A percentile compares a stretch with the other conserved stretches of the same genome.
phyloP scores from a whole-genome alignment of 1,140 invertebrate species.

The Vanessa atalanta region DNA sequence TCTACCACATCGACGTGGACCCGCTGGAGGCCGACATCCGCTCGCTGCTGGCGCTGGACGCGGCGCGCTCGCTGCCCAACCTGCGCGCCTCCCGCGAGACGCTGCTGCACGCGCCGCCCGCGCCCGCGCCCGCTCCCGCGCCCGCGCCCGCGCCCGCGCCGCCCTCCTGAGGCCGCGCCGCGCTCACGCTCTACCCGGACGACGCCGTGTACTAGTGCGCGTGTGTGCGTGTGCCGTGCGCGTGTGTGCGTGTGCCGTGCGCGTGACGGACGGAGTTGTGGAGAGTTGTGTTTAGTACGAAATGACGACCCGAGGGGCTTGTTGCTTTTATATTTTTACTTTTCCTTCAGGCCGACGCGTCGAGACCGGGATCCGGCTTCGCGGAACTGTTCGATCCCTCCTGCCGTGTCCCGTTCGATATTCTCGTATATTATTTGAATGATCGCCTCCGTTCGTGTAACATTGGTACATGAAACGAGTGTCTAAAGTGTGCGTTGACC shows the following conservation, averaged over 20 bases:
- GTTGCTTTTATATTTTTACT: too few species aligned
- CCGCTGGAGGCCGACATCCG: constrained; percentile 77
- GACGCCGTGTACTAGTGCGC: constrained; percentile 65
- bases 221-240: not conserved
- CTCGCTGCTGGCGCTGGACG: constrained; percentile 80
- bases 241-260: not conserved
- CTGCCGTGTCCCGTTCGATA: too few species aligned
- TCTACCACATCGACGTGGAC: constrained; percentile 74
- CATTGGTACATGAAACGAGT: too few species aligned
- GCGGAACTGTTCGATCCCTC: too few species aligned
- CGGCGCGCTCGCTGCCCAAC: constrained; percentile 83
- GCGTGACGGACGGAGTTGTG: too few species aligned
- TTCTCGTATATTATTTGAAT: too few species aligned
- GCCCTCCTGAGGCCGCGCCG: constrained; percentile 49
- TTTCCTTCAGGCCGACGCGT: too few species aligned
- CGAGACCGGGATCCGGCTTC: too few species aligned
- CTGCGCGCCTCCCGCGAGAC: constrained; percentile 84
- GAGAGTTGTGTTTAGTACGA: too few species aligned
- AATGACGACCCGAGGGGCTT: too few species aligned
- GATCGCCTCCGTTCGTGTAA: too few species aligned
- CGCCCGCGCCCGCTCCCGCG: constrained; percentile 32
- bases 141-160: constrained; percentile 30
- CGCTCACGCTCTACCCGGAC: constrained; percentile 63
- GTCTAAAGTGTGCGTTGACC: too few species aligned
- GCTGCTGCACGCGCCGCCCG: constrained; percentile 73